Percentiles rank a stretch among this genome's conserved stretches.
These are phyloP conservation scores for Cepaea hortensis DNA, from an alignment of 2,888 invertebrate genomes.

Conservation along the genomic window DNA sequence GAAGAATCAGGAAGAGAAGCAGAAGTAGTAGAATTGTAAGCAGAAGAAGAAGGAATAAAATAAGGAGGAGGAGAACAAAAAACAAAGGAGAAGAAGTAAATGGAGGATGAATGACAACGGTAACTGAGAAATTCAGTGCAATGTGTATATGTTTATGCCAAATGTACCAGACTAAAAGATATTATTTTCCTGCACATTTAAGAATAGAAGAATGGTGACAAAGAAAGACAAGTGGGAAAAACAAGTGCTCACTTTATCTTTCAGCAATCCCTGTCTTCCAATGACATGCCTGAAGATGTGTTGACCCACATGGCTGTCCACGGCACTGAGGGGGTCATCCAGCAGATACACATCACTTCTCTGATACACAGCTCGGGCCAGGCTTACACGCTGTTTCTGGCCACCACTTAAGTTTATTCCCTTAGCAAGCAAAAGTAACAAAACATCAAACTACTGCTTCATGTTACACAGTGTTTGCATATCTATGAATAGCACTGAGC, in stretches of 20 bases:
- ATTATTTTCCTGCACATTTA: no score
- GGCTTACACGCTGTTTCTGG: slow-evolving; percentile 42
- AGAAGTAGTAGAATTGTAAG: no score
- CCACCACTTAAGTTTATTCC: slow-evolving; percentile 44
- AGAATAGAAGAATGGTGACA: not conserved
- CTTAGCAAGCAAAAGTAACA: not conserved
- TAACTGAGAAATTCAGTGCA: no score
- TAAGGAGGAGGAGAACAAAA: no score
- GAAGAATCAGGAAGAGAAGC: no score
- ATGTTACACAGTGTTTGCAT: no score
- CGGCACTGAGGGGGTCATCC: slow-evolving; percentile 45
- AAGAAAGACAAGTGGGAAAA: not conserved
- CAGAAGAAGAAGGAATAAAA: no score
- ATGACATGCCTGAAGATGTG: slow-evolving; percentile 40
- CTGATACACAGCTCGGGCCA: slow-evolving; percentile 37
- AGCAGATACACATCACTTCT: slow-evolving; percentile 37
- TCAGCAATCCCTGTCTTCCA: slow-evolving; percentile 26
- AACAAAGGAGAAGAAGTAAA: no score
- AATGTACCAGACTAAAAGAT: no score
- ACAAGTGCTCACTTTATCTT: slow-evolving; percentile 10
- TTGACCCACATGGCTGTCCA: slow-evolving; percentile 45
- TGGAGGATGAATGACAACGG: no score
- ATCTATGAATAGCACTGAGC: no score
- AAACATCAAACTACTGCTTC: no score
- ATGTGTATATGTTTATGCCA: not conserved